These are phyloP conservation scores for Clarias macrocephalus DNA, from an alignment of 2,113 vertebrate genomes.

Conservation along the genomic window DNA sequence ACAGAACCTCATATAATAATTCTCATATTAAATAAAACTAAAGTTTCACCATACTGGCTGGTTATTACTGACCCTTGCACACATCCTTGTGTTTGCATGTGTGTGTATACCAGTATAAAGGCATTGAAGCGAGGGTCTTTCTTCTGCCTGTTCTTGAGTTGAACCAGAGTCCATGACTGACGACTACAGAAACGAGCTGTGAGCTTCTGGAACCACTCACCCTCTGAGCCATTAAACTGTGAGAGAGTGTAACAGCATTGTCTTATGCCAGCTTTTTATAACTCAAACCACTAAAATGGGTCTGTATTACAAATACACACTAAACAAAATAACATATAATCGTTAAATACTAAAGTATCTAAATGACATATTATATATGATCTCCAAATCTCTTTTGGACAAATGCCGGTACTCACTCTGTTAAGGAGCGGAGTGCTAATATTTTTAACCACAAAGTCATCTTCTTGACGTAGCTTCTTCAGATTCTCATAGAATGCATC, in stretches of 20 bases:
- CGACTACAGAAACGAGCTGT: conserved; percentile 89
- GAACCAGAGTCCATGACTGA: conserved; percentile 85
- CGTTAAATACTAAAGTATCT: background rate
- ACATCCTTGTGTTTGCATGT: background rate
- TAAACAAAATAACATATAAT: too few relatives aligned
- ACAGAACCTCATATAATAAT: background rate
- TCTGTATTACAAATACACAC: background rate
- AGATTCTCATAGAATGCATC: conserved; percentile 82
- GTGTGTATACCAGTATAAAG: conserved; percentile 78
- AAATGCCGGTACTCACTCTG: conserved; percentile 71
- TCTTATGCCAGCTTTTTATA: conserved; percentile 9
- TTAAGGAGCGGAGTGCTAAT: conserved; percentile 81
- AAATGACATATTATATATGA: background rate
- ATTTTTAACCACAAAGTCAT: conserved; percentile 76
- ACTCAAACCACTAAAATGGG: background rate
- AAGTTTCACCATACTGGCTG: background rate
- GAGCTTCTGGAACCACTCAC: conserved; percentile 90
- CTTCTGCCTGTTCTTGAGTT: conserved; percentile 84
- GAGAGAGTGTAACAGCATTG: background rate
- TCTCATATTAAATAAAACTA: background rate
- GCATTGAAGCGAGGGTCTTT: conserved; percentile 81
- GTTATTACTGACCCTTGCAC: background rate
- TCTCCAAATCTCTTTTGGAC: background rate
- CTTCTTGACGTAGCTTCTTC: conserved; percentile 81
- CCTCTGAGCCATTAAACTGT: conserved; percentile 84